phyloP scores from a whole-genome alignment of 2,113 vertebrate genomes.

The Colaptes auratus region DNA sequence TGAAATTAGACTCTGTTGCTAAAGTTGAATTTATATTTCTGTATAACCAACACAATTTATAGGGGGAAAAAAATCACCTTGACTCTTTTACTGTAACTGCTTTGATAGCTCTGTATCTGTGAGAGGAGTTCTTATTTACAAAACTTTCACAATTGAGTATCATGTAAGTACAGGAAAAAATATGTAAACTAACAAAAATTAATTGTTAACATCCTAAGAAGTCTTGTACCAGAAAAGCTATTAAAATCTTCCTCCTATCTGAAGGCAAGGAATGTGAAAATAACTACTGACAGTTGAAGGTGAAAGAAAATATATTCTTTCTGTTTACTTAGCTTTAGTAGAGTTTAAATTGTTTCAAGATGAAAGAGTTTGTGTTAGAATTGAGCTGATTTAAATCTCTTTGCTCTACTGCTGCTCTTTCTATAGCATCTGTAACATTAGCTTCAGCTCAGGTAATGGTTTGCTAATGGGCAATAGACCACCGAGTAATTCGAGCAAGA shows the following conservation, averaged over 20 bases:
- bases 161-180: background rate
- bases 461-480: slow-evolving; percentile 35
- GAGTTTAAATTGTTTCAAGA: slow-evolving; percentile 52
- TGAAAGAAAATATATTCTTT: slow-evolving; percentile 31
- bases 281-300: background rate
- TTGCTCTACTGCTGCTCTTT: slow-evolving; percentile 31
- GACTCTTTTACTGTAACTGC: background rate
- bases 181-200: background rate
- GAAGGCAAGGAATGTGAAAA: background rate
- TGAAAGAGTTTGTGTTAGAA: slow-evolving; percentile 25
- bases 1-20: background rate
- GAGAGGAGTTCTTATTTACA: background rate
- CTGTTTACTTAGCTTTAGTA: slow-evolving; percentile 37
- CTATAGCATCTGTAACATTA: slow-evolving; percentile 28
- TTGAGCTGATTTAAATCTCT: slow-evolving; percentile 36
- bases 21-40: background rate
- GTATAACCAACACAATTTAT: background rate
- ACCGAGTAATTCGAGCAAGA: slow-evolving; percentile 30
- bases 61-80: background rate
- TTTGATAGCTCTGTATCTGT: background rate
- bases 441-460: slow-evolving; percentile 17
- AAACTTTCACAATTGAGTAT: background rate
- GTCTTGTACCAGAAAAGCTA: background rate
- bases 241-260: background rate
- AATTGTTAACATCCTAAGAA: background rate